Percentiles rank a stretch among this genome's conserved stretches.
These are phyloP conservation scores for Bicyclus anynana DNA, from an alignment of 1,140 invertebrate genomes.

Conservation along the genomic window DNA sequence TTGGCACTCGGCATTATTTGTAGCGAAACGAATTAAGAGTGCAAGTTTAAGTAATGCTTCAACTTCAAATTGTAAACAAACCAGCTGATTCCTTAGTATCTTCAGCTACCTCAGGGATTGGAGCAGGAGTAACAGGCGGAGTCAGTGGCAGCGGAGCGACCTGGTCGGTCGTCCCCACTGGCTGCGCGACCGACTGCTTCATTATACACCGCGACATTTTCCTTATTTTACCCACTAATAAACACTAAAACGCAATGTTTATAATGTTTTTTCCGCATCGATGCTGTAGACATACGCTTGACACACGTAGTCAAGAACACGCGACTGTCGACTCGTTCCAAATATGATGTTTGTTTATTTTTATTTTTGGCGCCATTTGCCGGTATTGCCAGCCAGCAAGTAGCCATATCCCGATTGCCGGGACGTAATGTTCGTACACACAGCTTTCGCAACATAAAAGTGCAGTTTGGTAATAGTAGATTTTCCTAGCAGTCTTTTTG, in stretches of 20 bases:
- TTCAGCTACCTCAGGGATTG: conserved; percentile 27
- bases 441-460: too few relatives aligned
- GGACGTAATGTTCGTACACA: too few relatives aligned
- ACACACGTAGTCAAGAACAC: conserved; percentile 63
- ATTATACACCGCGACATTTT: conserved; percentile 66
- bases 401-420: conserved; percentile 17
- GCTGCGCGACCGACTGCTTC: conserved; percentile 58
- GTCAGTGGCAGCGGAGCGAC: conserved; percentile 31
- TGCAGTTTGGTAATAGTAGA: too few relatives aligned
- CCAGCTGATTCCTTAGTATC: conserved; percentile 41
- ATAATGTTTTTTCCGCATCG: conserved; percentile 28
- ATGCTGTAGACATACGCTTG: conserved; percentile 40
- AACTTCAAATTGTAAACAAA: conserved; percentile 27
- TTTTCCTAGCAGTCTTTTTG: too few relatives aligned
- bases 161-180: conserved; percentile 38
- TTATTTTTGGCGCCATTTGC: conserved; percentile 73
- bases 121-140: conserved; percentile 13
- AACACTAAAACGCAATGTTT: background rate
- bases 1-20: too few relatives aligned
- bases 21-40: too few relatives aligned
- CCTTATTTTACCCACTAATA: conserved; percentile 12
- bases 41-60: background rate
- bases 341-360: conserved; percentile 74
- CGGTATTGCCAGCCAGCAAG: conserved; percentile 52
- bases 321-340: conserved; percentile 67